Evolutionary conservation across 2,113 vertebrate species (phyloP).

Genomic region (Morone saxatilis): DNA sequence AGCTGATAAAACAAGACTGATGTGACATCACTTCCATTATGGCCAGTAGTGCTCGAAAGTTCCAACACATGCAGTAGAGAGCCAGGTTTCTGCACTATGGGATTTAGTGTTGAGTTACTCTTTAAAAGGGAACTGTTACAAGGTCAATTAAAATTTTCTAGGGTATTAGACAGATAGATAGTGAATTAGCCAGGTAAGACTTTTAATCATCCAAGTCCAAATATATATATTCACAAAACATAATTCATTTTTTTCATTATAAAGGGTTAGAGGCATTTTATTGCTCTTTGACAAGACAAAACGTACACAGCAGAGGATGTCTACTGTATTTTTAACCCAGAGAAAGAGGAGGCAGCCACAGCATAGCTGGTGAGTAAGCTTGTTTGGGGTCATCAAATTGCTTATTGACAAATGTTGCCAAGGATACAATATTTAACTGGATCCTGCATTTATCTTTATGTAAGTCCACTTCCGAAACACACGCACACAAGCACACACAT

Average conservation of each 20-base stretch:
- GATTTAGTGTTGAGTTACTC: not conserved
- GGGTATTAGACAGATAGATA: too few species aligned
- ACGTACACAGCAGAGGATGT: not conserved
- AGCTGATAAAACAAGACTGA: not conserved
- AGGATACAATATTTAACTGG: constrained; percentile 19
- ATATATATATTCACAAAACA: not conserved
- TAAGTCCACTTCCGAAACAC: constrained; percentile 11
- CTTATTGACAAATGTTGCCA: constrained; percentile 44
- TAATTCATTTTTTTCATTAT: not conserved
- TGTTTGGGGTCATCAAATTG: constrained; percentile 50
- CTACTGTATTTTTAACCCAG: constrained; percentile 33
- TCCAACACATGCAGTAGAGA: not conserved
- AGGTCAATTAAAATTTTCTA: not conserved
- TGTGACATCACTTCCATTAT: not conserved
- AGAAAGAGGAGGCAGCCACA: not conserved
- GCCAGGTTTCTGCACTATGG: not conserved
- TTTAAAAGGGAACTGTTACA: constrained; percentile 5
- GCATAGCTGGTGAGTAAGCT: constrained; percentile 25
- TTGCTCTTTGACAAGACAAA: constrained; percentile 14
- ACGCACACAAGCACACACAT: not conserved
- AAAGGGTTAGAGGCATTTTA: not conserved
- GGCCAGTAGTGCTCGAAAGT: not conserved
- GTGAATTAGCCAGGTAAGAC: constrained; percentile 7
- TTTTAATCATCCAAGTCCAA: not conserved
- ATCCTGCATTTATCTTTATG: constrained; percentile 10